Evolutionary conservation across 2,888 invertebrate genomes (phyloP).

Genomic region (Drosophila leonis): DNA sequence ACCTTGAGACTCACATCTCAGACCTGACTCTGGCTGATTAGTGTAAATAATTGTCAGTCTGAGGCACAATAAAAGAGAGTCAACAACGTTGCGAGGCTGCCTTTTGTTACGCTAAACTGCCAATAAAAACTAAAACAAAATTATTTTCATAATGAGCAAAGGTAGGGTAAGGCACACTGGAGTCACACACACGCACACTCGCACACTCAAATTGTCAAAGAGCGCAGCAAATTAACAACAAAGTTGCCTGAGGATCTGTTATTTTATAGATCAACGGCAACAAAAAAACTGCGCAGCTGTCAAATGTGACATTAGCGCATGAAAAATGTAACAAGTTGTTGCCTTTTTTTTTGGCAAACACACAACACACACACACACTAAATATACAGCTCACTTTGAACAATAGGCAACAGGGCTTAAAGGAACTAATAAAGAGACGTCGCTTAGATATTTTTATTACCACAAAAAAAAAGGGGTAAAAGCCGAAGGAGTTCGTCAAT

Average conservation of each 20-base stretch:
- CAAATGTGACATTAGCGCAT: conserved; percentile 82
- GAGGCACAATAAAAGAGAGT: conserved; percentile 61
- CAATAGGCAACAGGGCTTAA: conserved; percentile 63
- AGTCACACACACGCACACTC: conserved; percentile 7
- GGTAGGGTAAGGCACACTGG: conserved; percentile 13
- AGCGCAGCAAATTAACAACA: conserved; percentile 76
- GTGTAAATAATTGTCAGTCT: conserved; percentile 78
- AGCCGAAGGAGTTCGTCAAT: conserved; percentile 72
- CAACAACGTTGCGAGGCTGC: conserved; percentile 43
- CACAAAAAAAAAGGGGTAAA: conserved; percentile 44
- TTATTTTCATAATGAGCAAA: conserved; percentile 68
- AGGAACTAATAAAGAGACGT: conserved; percentile 77
- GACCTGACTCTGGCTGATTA: conserved; percentile 69
- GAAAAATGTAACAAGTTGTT: conserved; percentile 83
- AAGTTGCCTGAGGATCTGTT: conserved; percentile 58
- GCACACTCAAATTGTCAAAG: conserved; percentile 73
- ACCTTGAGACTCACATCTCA: conserved; percentile 31
- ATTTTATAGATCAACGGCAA: conserved; percentile 26
- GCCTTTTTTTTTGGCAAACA: conserved; percentile 59
- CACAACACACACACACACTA: conserved; percentile 21
- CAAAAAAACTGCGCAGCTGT: conserved; percentile 70
- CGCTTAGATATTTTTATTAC: conserved; percentile 82
- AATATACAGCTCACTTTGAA: conserved; percentile 12
- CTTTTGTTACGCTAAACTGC: conserved; percentile 77
- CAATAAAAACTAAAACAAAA: conserved; percentile 80